These are phyloP conservation scores for Euclidia mi DNA, from an alignment of 2,888 invertebrate genomes.

Conservation along the genomic window DNA sequence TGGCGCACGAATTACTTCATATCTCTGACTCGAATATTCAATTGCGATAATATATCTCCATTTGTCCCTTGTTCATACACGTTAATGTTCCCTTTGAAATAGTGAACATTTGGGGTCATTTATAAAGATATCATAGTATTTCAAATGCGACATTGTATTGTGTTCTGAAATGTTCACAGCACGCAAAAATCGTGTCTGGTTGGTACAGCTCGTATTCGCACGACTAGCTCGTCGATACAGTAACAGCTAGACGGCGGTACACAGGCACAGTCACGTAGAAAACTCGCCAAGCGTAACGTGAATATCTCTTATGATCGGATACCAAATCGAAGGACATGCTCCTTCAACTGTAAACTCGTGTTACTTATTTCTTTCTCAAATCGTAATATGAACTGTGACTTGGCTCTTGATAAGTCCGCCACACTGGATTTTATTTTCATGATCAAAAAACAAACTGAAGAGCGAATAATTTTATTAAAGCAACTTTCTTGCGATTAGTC, in stretches of 20 bases:
- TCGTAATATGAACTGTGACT: neutral
- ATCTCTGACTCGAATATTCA: constrained; percentile 33
- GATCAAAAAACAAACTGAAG: too few species aligned
- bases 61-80: too few species aligned
- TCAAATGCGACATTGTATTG: too few species aligned
- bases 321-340: constrained; percentile 44
- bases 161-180: neutral
- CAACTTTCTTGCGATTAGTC: neutral
- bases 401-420: neutral
- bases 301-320: constrained; percentile 44
- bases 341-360: constrained; percentile 35
- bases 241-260: constrained; percentile 27
- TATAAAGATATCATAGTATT: too few species aligned
- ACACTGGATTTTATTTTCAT: neutral
- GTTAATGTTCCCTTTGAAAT: too few species aligned
- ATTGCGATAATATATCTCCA: neutral
- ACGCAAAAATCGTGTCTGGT: constrained; percentile 20
- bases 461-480: neutral
- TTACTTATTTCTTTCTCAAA: constrained; percentile 25
- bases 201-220: constrained; percentile 25
- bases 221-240: constrained; percentile 20
- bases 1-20: constrained; percentile 29
- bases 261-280: constrained; percentile 46
- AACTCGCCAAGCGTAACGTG: constrained; percentile 47
- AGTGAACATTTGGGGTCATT: too few species aligned